phyloP scores from a whole-genome alignment of 1,140 invertebrate species.

The Agrilus planipennis region DNA sequence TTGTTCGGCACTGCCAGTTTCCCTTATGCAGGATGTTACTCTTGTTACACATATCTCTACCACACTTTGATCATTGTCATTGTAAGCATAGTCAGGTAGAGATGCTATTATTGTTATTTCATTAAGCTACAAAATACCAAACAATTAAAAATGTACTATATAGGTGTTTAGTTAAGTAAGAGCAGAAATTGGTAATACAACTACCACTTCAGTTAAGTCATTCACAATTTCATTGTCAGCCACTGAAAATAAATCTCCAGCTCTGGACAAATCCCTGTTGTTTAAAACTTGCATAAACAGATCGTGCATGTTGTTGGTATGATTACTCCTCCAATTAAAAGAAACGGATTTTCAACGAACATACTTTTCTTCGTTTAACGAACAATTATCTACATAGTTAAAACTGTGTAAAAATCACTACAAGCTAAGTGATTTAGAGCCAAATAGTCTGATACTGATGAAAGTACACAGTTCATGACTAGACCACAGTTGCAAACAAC shows the following conservation, averaged over 20 bases:
- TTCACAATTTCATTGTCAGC: slow-evolving; percentile 74
- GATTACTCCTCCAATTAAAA: slow-evolving; percentile 7
- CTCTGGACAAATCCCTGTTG: slow-evolving; percentile 76
- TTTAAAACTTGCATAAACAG: slow-evolving; percentile 76
- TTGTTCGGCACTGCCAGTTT: slow-evolving; percentile 76
- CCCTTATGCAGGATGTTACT: slow-evolving; percentile 79
- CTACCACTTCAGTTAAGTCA: slow-evolving; percentile 73
- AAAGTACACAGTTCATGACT: no score
- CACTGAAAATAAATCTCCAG: slow-evolving; percentile 83
- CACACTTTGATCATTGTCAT: slow-evolving; percentile 85
- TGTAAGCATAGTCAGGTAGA: slow-evolving; percentile 65
- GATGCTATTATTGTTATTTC: slow-evolving; percentile 72
- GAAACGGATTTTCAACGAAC: no score
- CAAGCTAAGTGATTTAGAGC: no score
- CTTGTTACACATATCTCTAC: slow-evolving; percentile 87
- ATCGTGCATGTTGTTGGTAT: slow-evolving; percentile 62
- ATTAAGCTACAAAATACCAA: slow-evolving; percentile 39
- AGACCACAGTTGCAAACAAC: no score
- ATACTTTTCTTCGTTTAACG: no score
- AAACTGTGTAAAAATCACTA: no score
- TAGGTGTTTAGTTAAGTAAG: no score
- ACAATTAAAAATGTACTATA: neutral
- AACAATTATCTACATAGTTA: no score
- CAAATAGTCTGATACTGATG: no score
- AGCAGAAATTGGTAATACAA: no score